phyloP scores from a whole-genome alignment of 1,140 invertebrate species.

The Drosophila leontia region DNA sequence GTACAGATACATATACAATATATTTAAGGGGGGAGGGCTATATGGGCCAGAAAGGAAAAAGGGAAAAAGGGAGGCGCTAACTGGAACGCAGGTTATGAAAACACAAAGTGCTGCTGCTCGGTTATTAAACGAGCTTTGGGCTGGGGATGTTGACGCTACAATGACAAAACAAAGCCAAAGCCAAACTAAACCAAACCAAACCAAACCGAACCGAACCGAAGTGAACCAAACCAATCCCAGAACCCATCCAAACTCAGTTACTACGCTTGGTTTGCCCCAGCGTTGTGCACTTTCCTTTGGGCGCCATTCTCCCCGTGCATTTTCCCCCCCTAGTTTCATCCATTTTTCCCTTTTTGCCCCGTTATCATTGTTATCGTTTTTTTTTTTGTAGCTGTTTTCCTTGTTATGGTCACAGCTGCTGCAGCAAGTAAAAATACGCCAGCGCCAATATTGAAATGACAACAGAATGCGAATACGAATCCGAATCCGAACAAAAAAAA shows the following conservation, averaged over 20 bases:
- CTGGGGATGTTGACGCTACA: slow-evolving; percentile 38
- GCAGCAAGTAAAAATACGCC: slow-evolving; percentile 79
- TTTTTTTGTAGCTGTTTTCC: slow-evolving; percentile 41
- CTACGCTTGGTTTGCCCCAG: slow-evolving; percentile 54
- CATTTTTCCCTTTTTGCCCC: slow-evolving; percentile 23
- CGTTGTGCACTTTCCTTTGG: slow-evolving; percentile 48
- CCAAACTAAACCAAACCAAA: slow-evolving; percentile 40
- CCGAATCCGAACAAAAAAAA: slow-evolving; percentile 42
- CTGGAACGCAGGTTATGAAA: slow-evolving; percentile 74
- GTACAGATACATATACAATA: slow-evolving; percentile 14
- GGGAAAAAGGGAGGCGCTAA: slow-evolving; percentile 44
- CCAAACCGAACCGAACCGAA: slow-evolving; percentile 32
- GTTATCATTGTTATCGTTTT: slow-evolving; percentile 63
- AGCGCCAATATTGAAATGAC: slow-evolving; percentile 81
- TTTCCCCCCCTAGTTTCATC: slow-evolving; percentile 15
- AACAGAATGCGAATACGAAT: slow-evolving; percentile 65
- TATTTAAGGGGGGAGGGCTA: slow-evolving; percentile 1
- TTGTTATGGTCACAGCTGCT: slow-evolving; percentile 74
- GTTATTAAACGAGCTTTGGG: slow-evolving; percentile 64
- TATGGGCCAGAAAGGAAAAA: slow-evolving; percentile 4
- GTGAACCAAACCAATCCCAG: slow-evolving; percentile 32
- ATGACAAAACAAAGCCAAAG: slow-evolving; percentile 55
- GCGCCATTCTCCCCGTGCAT: slow-evolving; percentile 7
- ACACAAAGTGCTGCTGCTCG: slow-evolving; percentile 71
- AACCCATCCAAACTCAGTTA: slow-evolving; percentile 68